Evolutionary conservation across 2,113 vertebrate species (phyloP).

Genomic region (Chroicocephalus ridibundus): DNA sequence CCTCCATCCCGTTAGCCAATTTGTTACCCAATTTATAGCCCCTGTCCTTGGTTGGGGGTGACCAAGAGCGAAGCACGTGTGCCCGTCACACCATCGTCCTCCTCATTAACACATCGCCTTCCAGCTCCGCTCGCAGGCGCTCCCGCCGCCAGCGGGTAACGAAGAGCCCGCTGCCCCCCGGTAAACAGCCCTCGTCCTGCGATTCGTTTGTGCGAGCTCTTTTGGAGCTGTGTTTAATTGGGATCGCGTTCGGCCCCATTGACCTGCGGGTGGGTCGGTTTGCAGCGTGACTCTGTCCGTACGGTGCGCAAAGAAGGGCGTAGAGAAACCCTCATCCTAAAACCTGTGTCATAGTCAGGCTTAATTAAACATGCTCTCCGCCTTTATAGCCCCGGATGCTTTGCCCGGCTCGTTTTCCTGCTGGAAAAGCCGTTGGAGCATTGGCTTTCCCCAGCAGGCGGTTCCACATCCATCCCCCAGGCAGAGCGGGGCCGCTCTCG

Average conservation of each 20-base stretch:
- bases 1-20: not conserved
- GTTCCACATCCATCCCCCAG: not conserved
- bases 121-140: not conserved
- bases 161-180: not conserved
- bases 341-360: not conserved
- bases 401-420: not conserved
- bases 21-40: not conserved
- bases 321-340: not conserved
- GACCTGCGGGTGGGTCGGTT: not conserved
- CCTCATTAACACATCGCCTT: not conserved
- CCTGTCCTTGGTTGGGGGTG: not conserved
- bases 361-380: not conserved
- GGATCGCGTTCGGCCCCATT: not conserved
- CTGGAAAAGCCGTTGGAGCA: not conserved
- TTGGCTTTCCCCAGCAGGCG: not conserved
- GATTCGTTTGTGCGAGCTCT: rapidly evolving
- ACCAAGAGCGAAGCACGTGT: not conserved
- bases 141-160: not conserved
- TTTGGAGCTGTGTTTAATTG: not conserved
- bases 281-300: rapidly evolving
- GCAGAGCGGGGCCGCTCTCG: not conserved
- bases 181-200: not conserved
- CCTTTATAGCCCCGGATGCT: not conserved
- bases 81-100: not conserved
- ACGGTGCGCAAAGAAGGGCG: rapidly evolving